phyloP scores from a whole-genome alignment of 2,797 vertebrate species.

The Otolemur crassicaudatus region DNA sequence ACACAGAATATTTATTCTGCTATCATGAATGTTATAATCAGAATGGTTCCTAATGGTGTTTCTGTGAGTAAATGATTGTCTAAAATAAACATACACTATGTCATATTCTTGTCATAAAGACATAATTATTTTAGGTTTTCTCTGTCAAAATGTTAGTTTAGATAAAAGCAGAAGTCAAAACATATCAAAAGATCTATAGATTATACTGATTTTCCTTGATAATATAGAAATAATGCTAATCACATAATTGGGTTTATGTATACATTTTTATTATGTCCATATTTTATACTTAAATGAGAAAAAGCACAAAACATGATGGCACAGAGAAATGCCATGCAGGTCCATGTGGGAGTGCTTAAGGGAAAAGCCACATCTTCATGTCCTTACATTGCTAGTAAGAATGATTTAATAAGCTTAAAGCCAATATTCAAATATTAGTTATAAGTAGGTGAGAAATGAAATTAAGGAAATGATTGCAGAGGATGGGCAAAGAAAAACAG shows the following conservation, averaged over 20 bases:
- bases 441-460: no score
- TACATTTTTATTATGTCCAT: not conserved
- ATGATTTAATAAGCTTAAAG: no score
- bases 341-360: no score
- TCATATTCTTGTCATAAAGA: not conserved
- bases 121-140: not conserved
- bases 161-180: not conserved
- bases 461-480: no score
- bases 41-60: not conserved
- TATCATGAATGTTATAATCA: not conserved
- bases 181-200: not conserved
- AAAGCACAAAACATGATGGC: not conserved
- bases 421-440: no score
- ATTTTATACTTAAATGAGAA: not conserved
- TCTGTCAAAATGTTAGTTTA: not conserved
- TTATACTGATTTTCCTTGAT: not conserved
- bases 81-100: not conserved
- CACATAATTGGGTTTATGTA: not conserved
- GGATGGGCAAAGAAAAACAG: no score
- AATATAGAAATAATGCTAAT: not conserved
- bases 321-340: not conserved
- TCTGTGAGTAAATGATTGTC: not conserved
- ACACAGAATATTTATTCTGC: not conserved
- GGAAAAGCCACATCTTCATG: no score
- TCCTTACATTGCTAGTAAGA: no score